A percentile compares a stretch with the other conserved stretches of the same genome.
These are phyloP conservation scores for Onychomys torridus DNA, from an alignment of 2,797 vertebrate species.

Conservation along the genomic window DNA sequence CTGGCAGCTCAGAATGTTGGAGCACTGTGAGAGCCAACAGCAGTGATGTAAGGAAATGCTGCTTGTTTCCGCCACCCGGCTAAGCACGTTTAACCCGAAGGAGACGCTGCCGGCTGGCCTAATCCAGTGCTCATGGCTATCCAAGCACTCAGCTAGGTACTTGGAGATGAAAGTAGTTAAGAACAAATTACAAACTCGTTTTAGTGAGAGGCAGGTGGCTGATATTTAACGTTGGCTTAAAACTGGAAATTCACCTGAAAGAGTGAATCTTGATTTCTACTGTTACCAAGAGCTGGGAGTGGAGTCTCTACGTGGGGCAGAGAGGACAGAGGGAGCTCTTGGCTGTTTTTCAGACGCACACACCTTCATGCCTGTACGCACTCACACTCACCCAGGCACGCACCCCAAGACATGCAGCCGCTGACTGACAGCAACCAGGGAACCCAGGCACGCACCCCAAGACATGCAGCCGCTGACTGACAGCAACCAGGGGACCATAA, in stretches of 20 bases:
- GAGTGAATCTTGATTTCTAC: background rate
- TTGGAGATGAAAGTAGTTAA: background rate
- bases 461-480: background rate
- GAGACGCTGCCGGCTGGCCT: background rate
- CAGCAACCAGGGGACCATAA: background rate
- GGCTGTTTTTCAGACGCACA: background rate
- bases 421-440: background rate
- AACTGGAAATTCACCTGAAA: slow-evolving; percentile 44
- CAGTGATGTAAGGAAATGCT: background rate
- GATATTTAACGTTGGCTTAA: slow-evolving; percentile 9
- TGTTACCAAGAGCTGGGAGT: background rate
- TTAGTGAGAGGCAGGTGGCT: slow-evolving; percentile 13
- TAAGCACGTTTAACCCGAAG: slow-evolving; percentile 29
- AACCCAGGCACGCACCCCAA: background rate
- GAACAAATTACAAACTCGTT: background rate
- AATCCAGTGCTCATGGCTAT: background rate
- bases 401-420: background rate
- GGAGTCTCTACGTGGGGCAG: background rate
- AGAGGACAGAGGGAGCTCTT: background rate
- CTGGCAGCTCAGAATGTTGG: background rate
- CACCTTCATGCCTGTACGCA: background rate
- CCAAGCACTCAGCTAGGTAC: background rate
- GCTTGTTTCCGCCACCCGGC: background rate
- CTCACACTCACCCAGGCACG: background rate
- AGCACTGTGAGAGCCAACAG: background rate